Percentiles rank a stretch among this genome's conserved stretches.
Conservation (phyloP, 2,113 vertebrate species). For the Mustela nigripes region DNA sequence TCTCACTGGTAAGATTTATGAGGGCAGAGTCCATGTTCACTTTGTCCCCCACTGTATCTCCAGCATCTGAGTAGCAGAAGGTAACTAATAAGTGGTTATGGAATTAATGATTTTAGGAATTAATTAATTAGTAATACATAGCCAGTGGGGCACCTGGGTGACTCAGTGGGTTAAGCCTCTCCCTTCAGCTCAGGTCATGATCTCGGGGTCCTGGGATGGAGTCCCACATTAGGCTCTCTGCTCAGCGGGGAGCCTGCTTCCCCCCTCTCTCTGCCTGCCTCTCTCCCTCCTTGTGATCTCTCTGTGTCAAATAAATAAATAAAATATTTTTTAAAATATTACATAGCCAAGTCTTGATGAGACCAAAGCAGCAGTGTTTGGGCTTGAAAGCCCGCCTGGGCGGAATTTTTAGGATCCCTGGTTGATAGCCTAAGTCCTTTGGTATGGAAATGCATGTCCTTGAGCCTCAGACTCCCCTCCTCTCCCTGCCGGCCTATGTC, state of each 20-base stretch:
- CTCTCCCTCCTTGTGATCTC: too few species aligned
- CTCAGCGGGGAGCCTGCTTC: too few species aligned
- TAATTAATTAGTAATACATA: neutral
- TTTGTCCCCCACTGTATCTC: neutral
- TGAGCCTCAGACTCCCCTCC: neutral
- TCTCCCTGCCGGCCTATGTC: neutral
- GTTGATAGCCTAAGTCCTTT: conserved; percentile 10
- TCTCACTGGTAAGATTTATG: neutral
- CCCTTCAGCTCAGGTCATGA: too few species aligned
- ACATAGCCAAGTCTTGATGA: neutral
- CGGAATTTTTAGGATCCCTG: conserved; percentile 2
- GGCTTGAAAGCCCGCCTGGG: neutral
- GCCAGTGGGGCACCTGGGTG: neutral
- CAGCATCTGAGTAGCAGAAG: neutral
- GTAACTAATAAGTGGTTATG: neutral
- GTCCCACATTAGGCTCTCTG: too few species aligned
- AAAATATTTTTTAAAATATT: too few species aligned
- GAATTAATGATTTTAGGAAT: neutral
- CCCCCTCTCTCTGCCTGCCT: too few species aligned
- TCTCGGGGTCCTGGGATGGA: too few species aligned
- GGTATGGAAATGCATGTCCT: neutral
- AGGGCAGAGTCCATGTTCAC: neutral
- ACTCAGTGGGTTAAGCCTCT: too few species aligned
- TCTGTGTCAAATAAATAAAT: too few species aligned
- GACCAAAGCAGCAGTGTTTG: neutral